These are phyloP conservation scores for Callipepla californica DNA, from an alignment of 2,113 vertebrate species.

Conservation along the genomic window DNA sequence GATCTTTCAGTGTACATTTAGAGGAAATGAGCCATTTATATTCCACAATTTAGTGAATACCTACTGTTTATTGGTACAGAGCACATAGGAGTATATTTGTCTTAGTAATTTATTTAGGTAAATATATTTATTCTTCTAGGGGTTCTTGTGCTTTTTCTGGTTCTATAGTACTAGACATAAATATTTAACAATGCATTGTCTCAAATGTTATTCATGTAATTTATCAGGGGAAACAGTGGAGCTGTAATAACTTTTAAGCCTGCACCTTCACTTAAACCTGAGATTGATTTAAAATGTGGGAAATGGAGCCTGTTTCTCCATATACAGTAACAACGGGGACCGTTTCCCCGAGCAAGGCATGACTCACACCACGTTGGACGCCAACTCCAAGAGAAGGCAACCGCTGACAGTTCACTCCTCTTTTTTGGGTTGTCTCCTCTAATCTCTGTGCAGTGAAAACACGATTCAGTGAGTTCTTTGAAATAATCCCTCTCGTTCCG, in stretches of 20 bases:
- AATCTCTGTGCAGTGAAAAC: background rate
- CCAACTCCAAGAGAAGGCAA: background rate
- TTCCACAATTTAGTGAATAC: conserved; percentile 91
- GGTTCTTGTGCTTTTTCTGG: conserved; percentile 81
- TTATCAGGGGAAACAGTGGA: conserved; percentile 84
- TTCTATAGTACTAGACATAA: conserved; percentile 86
- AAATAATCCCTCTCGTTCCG: background rate
- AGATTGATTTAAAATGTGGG: conserved; percentile 78
- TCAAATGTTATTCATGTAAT: conserved; percentile 89
- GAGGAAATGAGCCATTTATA: conserved; percentile 91
- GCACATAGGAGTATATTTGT: conserved; percentile 89
- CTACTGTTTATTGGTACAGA: conserved; percentile 90
- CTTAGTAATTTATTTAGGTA: conserved; percentile 91
- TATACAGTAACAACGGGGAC: background rate
- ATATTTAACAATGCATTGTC: conserved; percentile 89
- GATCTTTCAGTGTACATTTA: conserved; percentile 89
- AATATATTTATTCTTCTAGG: conserved; percentile 90
- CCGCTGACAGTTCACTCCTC: accelerated
- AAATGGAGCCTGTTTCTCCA: conserved; percentile 59
- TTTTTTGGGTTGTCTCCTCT: background rate
- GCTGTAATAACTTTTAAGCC: conserved; percentile 84
- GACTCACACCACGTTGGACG: background rate
- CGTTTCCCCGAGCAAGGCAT: conserved; percentile 16
- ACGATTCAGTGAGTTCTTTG: accelerated
- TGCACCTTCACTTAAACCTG: conserved; percentile 84